phyloP scores from a whole-genome alignment of 1,140 invertebrate species.

The Heliothis subflexa region DNA sequence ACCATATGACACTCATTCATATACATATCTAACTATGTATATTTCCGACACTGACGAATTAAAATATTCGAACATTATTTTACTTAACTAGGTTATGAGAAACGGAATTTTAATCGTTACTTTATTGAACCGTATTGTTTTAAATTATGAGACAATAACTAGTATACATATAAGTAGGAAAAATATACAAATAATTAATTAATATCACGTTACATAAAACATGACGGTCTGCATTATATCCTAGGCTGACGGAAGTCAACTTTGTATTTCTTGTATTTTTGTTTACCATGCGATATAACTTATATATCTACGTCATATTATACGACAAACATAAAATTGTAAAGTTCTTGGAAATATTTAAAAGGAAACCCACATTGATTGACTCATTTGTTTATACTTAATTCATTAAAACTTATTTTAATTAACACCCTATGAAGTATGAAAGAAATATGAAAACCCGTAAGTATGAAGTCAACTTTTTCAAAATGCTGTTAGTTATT shows the following conservation, averaged over 20 bases:
- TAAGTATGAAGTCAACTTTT: too few species aligned
- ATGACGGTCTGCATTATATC: neutral
- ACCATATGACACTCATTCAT: conserved; percentile 68
- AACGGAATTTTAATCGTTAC: neutral
- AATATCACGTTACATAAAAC: neutral
- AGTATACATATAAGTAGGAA: neutral
- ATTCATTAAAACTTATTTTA: neutral
- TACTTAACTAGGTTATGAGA: too few species aligned
- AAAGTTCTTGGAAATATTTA: neutral
- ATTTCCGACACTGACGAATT: neutral
- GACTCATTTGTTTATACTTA: conserved; percentile 18
- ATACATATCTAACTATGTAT: conserved; percentile 44
- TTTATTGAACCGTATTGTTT: neutral
- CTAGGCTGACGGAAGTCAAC: neutral
- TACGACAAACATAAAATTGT: neutral
- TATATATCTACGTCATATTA: neutral
- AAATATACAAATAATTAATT: neutral
- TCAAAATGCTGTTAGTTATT: too few species aligned
- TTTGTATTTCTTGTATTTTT: neutral
- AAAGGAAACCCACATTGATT: neutral
- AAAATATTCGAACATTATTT: conserved; percentile 1
- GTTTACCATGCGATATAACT: conserved; percentile 10
- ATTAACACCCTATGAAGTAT: neutral
- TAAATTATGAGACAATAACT: neutral
- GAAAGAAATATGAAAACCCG: neutral